phyloP scores from a whole-genome alignment of 2,113 vertebrate genomes.

The Zosterops lateralis region DNA sequence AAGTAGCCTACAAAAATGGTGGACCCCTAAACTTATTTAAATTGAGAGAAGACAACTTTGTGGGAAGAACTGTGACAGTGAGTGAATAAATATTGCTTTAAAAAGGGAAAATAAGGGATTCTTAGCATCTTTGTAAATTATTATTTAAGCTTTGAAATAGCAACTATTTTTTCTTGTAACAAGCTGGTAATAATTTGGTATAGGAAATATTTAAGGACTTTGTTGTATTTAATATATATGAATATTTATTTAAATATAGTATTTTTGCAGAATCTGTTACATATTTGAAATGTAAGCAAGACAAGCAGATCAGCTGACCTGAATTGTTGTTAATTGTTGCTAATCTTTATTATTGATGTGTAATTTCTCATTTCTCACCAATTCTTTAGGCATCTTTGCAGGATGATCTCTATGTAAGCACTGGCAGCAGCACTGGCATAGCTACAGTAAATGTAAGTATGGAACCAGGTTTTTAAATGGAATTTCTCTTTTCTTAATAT shows the following conservation, averaged over 20 bases:
- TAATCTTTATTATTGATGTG: neutral
- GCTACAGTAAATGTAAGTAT: slow-evolving; percentile 84
- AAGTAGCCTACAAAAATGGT: slow-evolving; percentile 71
- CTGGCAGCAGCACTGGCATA: slow-evolving; percentile 79
- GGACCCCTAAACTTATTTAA: slow-evolving; percentile 63
- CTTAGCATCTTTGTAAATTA: neutral
- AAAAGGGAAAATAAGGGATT: neutral
- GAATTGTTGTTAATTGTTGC: neutral
- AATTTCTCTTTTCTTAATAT: neutral
- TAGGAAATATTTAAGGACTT: neutral
- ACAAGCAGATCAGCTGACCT: neutral
- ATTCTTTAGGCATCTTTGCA: slow-evolving; percentile 62
- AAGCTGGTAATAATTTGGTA: neutral
- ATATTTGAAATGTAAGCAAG: neutral
- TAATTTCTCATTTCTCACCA: neutral
- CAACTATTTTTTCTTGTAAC: neutral
- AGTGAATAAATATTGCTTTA: neutral
- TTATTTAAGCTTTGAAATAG: neutral
- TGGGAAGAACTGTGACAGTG: slow-evolving; percentile 77
- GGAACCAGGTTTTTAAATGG: neutral
- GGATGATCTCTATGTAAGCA: slow-evolving; percentile 78
- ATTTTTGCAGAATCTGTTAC: neutral
- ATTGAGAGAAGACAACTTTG: slow-evolving; percentile 73
- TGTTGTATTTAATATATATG: neutral
- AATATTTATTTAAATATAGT: neutral